These are phyloP conservation scores for Scolanthus callimorphus DNA, from an alignment of 92 coral and sea anemone species.

Conservation along the genomic window DNA sequence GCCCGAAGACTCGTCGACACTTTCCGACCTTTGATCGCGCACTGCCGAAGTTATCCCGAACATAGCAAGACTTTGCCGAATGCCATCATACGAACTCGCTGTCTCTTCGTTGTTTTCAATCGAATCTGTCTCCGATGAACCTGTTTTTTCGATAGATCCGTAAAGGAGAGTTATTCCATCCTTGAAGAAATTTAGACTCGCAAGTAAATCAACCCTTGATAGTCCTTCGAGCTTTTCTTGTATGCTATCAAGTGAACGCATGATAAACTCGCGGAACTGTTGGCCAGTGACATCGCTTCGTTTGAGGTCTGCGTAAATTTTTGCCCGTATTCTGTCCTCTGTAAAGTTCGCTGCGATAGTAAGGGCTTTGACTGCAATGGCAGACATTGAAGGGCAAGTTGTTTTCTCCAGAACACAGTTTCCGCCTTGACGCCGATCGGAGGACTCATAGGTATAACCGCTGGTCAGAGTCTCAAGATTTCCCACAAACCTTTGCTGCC, in stretches of 20 bases:
- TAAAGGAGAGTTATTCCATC: constrained; percentile 21
- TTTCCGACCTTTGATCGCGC: neutral
- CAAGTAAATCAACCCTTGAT: constrained; percentile 21
- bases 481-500: too few species aligned
- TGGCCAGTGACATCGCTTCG: constrained; percentile 29
- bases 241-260: constrained; percentile 14
- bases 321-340: constrained; percentile 16
- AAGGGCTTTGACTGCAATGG: constrained; percentile 27
- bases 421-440: too few species aligned
- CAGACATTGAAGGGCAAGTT: too few species aligned
- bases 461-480: too few species aligned
- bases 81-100: neutral
- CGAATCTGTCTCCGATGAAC: neutral
- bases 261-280: constrained; percentile 19
- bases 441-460: too few species aligned
- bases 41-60: neutral
- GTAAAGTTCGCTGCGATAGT: constrained; percentile 8
- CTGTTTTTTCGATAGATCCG: constrained; percentile 9
- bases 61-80: neutral
- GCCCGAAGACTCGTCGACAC: neutral
- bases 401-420: too few species aligned
- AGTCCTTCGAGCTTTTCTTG: constrained; percentile 34
- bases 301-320: constrained; percentile 14
- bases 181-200: constrained; percentile 28
- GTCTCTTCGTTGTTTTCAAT: neutral